phyloP scores from a whole-genome alignment of 2,888 invertebrate species.

The Gerris lacustris region DNA sequence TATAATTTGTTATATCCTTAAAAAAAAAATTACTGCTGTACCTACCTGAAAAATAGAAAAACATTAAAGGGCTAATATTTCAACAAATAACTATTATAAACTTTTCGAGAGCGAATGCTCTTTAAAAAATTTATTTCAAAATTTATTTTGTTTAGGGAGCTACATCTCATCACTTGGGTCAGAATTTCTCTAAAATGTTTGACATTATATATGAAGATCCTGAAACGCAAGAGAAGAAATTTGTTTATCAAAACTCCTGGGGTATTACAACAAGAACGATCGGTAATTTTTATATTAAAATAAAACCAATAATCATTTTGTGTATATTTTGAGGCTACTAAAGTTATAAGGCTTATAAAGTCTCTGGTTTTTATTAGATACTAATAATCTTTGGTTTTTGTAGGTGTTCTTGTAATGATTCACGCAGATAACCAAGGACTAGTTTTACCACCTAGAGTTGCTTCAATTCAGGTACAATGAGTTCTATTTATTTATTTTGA shows the following conservation, averaged over 20 bases:
- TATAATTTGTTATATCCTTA: constrained; percentile 30
- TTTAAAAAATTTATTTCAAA: too few relatives aligned
- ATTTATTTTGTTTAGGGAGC: constrained; percentile 51
- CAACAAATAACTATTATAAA: too few relatives aligned
- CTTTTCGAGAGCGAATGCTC: too few relatives aligned
- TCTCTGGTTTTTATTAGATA: too few relatives aligned
- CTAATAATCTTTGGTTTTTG: too few relatives aligned
- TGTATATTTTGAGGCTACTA: too few relatives aligned
- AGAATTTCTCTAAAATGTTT: constrained; percentile 99
- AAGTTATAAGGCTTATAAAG: too few relatives aligned
- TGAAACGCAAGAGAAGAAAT: constrained; percentile 73
- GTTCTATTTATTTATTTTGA: too few relatives aligned
- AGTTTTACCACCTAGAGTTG: constrained; percentile 87
- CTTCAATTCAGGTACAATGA: constrained; percentile 56
- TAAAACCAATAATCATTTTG: too few relatives aligned
- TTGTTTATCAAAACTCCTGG: constrained; percentile 96
- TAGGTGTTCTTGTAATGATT: constrained; percentile 75
- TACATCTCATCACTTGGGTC: constrained; percentile 96
- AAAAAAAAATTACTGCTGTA: too few relatives aligned
- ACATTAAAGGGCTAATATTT: too few relatives aligned
- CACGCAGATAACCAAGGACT: constrained; percentile 95
- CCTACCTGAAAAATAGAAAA: too few relatives aligned
- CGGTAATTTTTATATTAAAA: constrained; percentile 40
- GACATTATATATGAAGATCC: constrained; percentile 91
- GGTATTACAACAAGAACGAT: constrained; percentile 94